Evolutionary conservation across 2,113 vertebrate genomes (phyloP).

Genomic region (Isichthys henryi): DNA sequence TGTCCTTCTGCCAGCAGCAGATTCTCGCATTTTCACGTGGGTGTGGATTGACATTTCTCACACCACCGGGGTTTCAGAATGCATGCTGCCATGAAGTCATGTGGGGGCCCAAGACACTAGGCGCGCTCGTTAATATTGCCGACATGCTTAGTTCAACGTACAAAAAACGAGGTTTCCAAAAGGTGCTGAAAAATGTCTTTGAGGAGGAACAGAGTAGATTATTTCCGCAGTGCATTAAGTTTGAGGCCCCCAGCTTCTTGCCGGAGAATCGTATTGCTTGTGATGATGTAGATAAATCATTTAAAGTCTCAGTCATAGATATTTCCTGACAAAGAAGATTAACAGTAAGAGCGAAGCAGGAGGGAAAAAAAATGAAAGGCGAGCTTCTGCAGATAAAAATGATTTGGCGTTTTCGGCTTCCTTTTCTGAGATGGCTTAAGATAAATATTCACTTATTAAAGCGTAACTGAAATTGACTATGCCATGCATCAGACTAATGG

Average conservation of each 20-base stretch:
- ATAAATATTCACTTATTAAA: slow-evolving; percentile 94
- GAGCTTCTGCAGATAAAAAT: slow-evolving; percentile 61
- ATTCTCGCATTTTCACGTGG: neutral
- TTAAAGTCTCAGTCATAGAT: slow-evolving; percentile 17
- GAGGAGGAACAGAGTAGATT: neutral
- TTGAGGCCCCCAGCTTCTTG: slow-evolving; percentile 6
- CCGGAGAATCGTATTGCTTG: slow-evolving; percentile 9
- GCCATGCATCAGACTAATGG: slow-evolving; percentile 96
- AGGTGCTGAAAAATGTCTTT: slow-evolving; percentile 8
- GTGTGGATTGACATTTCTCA: neutral
- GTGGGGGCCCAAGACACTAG: neutral
- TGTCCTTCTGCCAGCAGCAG: neutral
- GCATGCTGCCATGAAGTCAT: neutral
- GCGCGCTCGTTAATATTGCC: neutral
- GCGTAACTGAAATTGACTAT: slow-evolving; percentile 91
- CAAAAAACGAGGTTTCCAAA: neutral
- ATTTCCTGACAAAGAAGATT: slow-evolving; percentile 30
- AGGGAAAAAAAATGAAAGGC: slow-evolving; percentile 19
- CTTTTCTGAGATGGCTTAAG: slow-evolving; percentile 53
- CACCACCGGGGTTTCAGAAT: neutral
- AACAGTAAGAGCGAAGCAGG: slow-evolving; percentile 29
- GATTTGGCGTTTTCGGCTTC: slow-evolving; percentile 49
- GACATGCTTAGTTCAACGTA: neutral
- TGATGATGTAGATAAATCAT: slow-evolving; percentile 34
- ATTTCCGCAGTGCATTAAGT: slow-evolving; percentile 16